Conservation (phyloP, 2,888 invertebrate genomes). For the Brenthis hecate region DNA sequence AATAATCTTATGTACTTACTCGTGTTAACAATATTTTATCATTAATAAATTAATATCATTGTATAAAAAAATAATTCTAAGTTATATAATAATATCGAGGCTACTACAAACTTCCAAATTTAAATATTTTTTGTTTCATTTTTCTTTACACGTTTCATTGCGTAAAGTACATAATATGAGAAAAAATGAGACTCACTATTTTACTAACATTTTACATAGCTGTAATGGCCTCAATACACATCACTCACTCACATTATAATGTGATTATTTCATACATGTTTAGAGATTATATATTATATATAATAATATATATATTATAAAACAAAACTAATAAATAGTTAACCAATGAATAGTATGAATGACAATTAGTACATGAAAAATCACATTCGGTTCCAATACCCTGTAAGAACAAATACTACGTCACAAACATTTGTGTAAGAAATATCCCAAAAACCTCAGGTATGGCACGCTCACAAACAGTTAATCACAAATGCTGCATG, state of each 20-base stretch:
- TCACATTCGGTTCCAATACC: slow-evolving; percentile 18
- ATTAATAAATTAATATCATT: neutral
- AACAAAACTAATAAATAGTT: slow-evolving; percentile 13
- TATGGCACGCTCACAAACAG: slow-evolving; percentile 73
- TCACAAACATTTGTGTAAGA: slow-evolving; percentile 14
- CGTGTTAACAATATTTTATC: neutral
- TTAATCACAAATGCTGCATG: slow-evolving; percentile 57
- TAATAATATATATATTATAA: neutral
- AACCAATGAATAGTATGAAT: slow-evolving; percentile 15
- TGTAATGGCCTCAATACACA: no score
- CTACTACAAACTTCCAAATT: no score
- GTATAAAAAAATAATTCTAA: neutral
- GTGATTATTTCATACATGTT: no score
- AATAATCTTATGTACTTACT: neutral
- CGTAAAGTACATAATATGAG: no score
- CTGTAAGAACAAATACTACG: slow-evolving; percentile 19
- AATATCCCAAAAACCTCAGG: slow-evolving; percentile 47
- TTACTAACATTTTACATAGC: no score
- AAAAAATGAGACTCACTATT: no score
- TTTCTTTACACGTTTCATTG: neutral
- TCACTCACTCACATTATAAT: no score
- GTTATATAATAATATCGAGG: no score
- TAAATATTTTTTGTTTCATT: neutral
- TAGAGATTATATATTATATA: no score
- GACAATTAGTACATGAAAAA: slow-evolving; percentile 27